Evolutionary conservation across 2,113 vertebrate species (phyloP), one percentile per base, ranked within the genome.

Genomic region (Peromyscus californicus): DNA sequence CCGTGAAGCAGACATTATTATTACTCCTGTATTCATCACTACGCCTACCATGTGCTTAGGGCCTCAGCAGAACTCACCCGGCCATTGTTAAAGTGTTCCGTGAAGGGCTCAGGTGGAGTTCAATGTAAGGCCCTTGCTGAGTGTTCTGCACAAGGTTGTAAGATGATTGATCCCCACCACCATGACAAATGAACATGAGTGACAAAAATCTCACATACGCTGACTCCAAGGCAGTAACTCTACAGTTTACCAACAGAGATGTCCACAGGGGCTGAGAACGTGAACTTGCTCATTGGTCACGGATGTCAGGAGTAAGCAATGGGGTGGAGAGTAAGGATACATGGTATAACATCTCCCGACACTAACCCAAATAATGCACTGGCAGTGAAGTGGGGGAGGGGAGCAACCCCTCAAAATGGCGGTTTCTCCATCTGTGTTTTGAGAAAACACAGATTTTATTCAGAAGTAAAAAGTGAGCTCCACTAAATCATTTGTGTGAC

Each of bases 401-500:
- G 69, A 36, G 8, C 42, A 69, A 31, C 17, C 22, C 61, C 74
- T 48, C 1, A 59, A 31, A 17, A 17, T 39, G 45, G 19, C 74
- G 91, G 42, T 82, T 85, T 78, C 45, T 92, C 63, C 76, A 51
- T 29, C 17, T 42, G 5, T 36, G 29, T 86, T 95, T 95, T 79
- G 8, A 84, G 54, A 57, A 93, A 63, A 89, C 16, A 72, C 13
- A 36, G 26, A 61, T 78, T 93, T 69, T 90, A 87, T 63, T 84
- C 85, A 76, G n/a, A 92, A 84, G 57, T 85, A 24, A 89, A n/a
- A 94, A 79, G 69, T 88, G n/a, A 92, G 91, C 63, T 33, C 57
- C 48, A 70, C 79, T 70, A 74, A 90, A 33, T 95, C 57, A 19
- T 79, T 88, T 9, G 1, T 57, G 45, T 9, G 26, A 4, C 7